phyloP scores from a whole-genome alignment of 2,888 invertebrate genomes.

The Blastobasis lacticolella region DNA sequence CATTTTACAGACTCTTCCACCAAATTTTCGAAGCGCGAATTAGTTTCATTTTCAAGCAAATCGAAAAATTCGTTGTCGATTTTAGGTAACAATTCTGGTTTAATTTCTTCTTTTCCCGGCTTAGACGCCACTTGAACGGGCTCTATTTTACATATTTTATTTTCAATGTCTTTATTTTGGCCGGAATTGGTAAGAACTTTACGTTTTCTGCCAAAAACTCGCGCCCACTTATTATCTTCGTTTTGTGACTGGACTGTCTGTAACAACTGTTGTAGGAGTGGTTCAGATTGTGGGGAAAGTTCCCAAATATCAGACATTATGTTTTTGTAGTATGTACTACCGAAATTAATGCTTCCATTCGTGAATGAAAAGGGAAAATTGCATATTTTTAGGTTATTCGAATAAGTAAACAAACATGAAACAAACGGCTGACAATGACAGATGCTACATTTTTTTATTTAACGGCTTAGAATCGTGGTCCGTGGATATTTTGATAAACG shows the following conservation, averaged over 20 bases:
- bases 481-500: too few relatives aligned
- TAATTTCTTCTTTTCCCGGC: constrained; percentile 4
- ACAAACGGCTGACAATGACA: too few relatives aligned
- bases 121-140: background rate
- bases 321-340: too few relatives aligned
- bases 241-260: constrained; percentile 22
- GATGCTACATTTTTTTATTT: too few relatives aligned
- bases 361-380: too few relatives aligned
- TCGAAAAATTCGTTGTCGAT: constrained; percentile 25
- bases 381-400: too few relatives aligned
- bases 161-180: constrained; percentile 4
- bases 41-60: constrained; percentile 26
- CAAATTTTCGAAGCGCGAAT: constrained; percentile 22
- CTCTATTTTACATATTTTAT: background rate
- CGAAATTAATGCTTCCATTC: too few relatives aligned
- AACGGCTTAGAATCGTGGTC: too few relatives aligned
- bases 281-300: constrained; percentile 29
- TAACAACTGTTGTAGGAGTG: constrained; percentile 24
- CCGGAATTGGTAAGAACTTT: constrained; percentile 4
- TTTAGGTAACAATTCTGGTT: constrained; percentile 7
- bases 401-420: too few relatives aligned
- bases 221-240: constrained; percentile 32
- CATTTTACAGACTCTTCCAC: constrained; percentile 28
- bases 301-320: constrained; percentile 36
- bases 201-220: constrained; percentile 24